phyloP scores from a whole-genome alignment of 2,888 invertebrate genomes.

The Drosophila falleni region DNA sequence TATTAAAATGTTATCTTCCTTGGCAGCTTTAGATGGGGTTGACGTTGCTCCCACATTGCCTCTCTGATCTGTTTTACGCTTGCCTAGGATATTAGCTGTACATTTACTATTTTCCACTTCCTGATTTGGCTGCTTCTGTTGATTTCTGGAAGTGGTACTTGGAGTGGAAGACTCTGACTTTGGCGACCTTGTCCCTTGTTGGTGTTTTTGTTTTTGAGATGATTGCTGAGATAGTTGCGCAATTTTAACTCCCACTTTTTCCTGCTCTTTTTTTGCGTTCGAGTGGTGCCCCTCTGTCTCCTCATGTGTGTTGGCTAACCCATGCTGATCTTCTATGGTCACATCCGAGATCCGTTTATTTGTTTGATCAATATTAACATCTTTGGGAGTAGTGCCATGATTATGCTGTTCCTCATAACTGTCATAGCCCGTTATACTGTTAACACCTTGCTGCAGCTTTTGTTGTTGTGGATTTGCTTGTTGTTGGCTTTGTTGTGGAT shows the following conservation, averaged over 20 bases:
- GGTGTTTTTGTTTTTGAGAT: not conserved
- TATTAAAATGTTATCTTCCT: constrained; percentile 63
- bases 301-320: not conserved
- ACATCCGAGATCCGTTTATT: not conserved
- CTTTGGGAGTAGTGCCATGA: not conserved
- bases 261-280: not conserved
- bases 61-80: constrained; percentile 64
- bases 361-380: not conserved
- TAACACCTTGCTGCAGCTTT: not conserved
- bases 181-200: not conserved
- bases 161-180: not conserved
- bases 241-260: not conserved
- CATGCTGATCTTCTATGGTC: not conserved
- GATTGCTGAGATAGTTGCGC: not conserved
- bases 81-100: constrained; percentile 41
- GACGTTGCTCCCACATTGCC: not conserved
- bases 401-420: constrained; percentile 9
- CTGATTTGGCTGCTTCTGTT: constrained; percentile 1
- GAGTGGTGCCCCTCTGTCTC: not conserved
- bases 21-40: constrained; percentile 38
- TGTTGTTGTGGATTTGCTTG: not conserved
- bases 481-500: constrained; percentile 15
- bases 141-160: constrained; percentile 1
- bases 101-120: constrained; percentile 9
- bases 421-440: not conserved